These are phyloP conservation scores for Cistogaster globosa DNA, from an alignment of 2,888 invertebrate genomes.

Conservation along the genomic window DNA sequence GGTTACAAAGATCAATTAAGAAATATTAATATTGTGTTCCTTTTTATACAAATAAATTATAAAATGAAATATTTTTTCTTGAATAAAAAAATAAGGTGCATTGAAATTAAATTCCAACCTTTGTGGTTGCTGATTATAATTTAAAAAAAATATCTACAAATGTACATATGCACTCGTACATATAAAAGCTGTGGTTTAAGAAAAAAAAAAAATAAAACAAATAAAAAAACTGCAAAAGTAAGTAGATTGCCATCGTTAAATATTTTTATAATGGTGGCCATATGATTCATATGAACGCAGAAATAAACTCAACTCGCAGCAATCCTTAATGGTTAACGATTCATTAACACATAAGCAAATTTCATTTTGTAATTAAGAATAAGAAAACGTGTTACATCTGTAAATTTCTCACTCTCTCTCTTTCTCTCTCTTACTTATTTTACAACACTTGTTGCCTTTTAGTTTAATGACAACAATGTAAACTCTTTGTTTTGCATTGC, in stretches of 20 bases:
- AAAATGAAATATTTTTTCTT: slow-evolving; percentile 46
- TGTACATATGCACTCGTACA: background rate
- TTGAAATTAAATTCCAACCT: slow-evolving; percentile 55
- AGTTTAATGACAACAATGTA: slow-evolving; percentile 61
- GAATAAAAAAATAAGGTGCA: slow-evolving; percentile 56
- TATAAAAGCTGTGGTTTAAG: slow-evolving; percentile 49
- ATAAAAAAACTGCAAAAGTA: too few species aligned
- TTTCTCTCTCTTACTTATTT: background rate
- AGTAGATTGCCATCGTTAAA: slow-evolving; percentile 55
- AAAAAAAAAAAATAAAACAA: slow-evolving; percentile 12
- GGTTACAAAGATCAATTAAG: slow-evolving; percentile 65
- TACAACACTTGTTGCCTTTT: background rate
- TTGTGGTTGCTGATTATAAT: slow-evolving; percentile 55
- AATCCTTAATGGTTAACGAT: slow-evolving; percentile 34
- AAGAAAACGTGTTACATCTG: slow-evolving; percentile 50
- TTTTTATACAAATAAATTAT: slow-evolving; percentile 4
- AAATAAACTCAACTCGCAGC: background rate
- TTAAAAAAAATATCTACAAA: background rate
- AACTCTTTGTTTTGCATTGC: slow-evolving; percentile 65
- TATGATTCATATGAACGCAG: slow-evolving; percentile 31
- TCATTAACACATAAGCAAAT: slow-evolving; percentile 38
- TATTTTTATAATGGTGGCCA: slow-evolving; percentile 42
- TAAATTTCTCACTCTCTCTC: slow-evolving; percentile 5
- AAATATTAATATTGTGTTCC: background rate
- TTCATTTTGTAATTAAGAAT: slow-evolving; percentile 20